Evolutionary conservation across 2,888 invertebrate species (phyloP), one percentile per base, ranked within the genome.

Genomic region (Siphlonurus alternatus): DNA sequence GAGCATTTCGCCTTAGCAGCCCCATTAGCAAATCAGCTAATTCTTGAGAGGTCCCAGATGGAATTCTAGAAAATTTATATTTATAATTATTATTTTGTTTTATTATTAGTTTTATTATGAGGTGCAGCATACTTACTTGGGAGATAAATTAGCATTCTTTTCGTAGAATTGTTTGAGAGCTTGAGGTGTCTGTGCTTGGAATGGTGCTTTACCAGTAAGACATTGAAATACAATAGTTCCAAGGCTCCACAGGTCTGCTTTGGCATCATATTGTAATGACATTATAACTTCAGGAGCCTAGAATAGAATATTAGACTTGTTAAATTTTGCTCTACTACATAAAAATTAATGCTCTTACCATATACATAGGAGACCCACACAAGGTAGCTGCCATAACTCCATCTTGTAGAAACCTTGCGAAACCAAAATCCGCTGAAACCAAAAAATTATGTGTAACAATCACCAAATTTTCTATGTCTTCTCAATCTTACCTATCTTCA

Each of bases 361-460:
- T 99, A 75, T 99, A 99, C 99, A 99, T 99, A 18, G 99, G 99
- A 61, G 98, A 99, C 61, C 99, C 99, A 77, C 99, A 99, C 56
- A 99, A 81, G 38, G 99, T 99, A 67, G 96, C 98, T 64, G 99
- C 99, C 99, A 99, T 99, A 64, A 95, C 96, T 67, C 99, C 99
- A 75, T 98, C 98, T 78, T 93, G 91, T 61, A 99, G 82, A 78
- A 99, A 98, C 74, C 99, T 83, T 63, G 99, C 99, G 79, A 99
- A 99, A 62, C 99, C 99, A 80, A 99, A 99, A 81, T 99, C 99
- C 73, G 97, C 97, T 90, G 76, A 63, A 65, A 24, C 59, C 23
- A 62, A 60, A 53, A 23, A 24, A 1, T 53, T n/a, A n/a, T n/a
- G n/a, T n/a, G n/a, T n/a, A n/a, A n/a, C n/a, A n/a, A n/a, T n/a